Conservation (phyloP, 1,140 invertebrate genomes). For the Bactericera cockerelli region DNA sequence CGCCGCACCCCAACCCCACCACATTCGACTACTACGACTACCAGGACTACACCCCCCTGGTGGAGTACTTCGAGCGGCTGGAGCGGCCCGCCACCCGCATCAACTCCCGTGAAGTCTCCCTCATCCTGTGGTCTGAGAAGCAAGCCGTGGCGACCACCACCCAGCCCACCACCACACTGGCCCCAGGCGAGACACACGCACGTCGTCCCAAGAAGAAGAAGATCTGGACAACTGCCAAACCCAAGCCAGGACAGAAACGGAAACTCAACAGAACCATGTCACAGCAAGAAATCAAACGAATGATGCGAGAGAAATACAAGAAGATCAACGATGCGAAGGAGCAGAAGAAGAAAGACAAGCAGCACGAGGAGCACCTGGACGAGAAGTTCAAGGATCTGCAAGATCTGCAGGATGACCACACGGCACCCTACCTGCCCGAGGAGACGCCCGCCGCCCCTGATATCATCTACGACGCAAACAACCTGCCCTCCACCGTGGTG, state of each 20-base stretch:
- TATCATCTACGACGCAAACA: not conserved
- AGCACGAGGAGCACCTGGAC: not conserved
- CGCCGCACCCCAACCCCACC: not conserved
- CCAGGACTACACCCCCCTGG: not conserved
- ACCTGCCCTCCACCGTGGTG: not conserved
- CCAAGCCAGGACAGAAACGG: not conserved
- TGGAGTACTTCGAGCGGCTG: not conserved
- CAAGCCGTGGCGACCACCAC: not conserved
- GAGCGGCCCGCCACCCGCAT: not conserved
- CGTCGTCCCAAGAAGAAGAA: not conserved
- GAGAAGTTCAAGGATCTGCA: not conserved
- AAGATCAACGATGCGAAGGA: not conserved
- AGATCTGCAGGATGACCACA: not conserved
- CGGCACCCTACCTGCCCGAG: not conserved
- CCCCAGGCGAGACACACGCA: not conserved
- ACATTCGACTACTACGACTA: slow-evolving; percentile 1
- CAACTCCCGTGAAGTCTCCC: not conserved
- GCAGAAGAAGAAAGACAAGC: not conserved
- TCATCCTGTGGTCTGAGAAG: not conserved
- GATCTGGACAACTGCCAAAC: not conserved
- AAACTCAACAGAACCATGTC: not conserved
- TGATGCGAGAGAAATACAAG: not conserved
- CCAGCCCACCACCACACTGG: not conserved
- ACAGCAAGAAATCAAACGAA: slow-evolving; percentile 1
- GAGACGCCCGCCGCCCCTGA: not conserved